These are phyloP conservation scores for Idaea biselata DNA, from an alignment of 2,888 invertebrate genomes.

Conservation along the genomic window DNA sequence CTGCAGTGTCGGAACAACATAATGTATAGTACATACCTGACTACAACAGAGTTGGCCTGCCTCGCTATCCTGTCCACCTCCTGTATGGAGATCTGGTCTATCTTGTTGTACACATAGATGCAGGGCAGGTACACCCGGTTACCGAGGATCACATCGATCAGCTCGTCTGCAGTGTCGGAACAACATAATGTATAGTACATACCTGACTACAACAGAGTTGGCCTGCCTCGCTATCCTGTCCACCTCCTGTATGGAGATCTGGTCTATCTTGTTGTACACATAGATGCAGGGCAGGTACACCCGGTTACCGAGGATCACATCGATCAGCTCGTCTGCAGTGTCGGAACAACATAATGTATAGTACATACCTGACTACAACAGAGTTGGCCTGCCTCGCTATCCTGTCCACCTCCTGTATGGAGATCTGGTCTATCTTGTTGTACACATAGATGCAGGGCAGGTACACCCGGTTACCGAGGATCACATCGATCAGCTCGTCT, in stretches of 20 bases:
- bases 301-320: conserved; percentile 97
- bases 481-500: conserved; percentile 99
- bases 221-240: conserved; percentile 94
- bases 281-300: conserved; percentile 98
- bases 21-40: conserved; percentile 91
- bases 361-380: conserved; percentile 93
- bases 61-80: conserved; percentile 97
- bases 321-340: conserved; percentile 97
- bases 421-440: conserved; percentile 99
- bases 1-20: too few species aligned
- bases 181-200: too few species aligned
- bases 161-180: conserved; percentile 95
- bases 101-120: conserved; percentile 99
- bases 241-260: conserved; percentile 99
- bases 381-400: conserved; percentile 93
- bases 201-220: conserved; percentile 96
- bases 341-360: too few species aligned
- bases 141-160: conserved; percentile 98
- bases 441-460: conserved; percentile 99
- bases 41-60: conserved; percentile 93
- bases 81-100: conserved; percentile 99
- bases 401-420: conserved; percentile 98
- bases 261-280: conserved; percentile 99
- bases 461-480: conserved; percentile 96
- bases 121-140: conserved; percentile 98